Conservation (phyloP, 2,797 vertebrate species). For the Australoheros facetus region DNA sequence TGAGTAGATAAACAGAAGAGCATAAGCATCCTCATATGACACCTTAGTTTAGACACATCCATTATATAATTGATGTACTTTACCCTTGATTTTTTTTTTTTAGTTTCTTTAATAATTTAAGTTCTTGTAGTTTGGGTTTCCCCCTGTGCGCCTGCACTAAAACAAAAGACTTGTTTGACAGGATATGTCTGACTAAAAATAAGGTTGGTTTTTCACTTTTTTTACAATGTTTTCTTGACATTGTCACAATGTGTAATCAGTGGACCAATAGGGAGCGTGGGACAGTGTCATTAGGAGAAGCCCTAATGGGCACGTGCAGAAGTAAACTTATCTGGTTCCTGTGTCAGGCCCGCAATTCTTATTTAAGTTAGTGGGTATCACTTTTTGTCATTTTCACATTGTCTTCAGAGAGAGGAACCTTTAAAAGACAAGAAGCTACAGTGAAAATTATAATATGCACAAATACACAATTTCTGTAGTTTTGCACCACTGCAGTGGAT, state of each 20-base stretch:
- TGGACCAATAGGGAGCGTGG: neutral
- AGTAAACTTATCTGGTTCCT: no score
- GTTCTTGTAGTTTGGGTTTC: neutral
- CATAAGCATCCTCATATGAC: neutral
- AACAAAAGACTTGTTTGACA: neutral
- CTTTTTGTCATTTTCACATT: no score
- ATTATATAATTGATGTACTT: no score
- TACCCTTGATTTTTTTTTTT: no score
- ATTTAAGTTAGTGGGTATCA: no score
- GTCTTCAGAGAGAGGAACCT: neutral
- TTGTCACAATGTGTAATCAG: neutral
- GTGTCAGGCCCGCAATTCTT: no score
- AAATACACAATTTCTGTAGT: neutral
- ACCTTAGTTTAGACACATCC: no score
- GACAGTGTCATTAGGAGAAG: fast-evolving
- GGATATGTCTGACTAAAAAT: neutral
- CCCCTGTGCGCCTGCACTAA: fast-evolving
- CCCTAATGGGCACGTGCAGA: no score
- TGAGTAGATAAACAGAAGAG: fast-evolving
- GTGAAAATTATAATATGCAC: neutral
- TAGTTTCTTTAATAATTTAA: neutral
- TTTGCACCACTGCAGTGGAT: neutral
- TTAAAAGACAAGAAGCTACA: no score
- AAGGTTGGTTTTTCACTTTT: no score
- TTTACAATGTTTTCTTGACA: neutral